A percentile compares a stretch with the other conserved stretches of the same genome.
phyloP scores from a whole-genome alignment of 1,140 invertebrate species.

The Notospermus geniculatus region DNA sequence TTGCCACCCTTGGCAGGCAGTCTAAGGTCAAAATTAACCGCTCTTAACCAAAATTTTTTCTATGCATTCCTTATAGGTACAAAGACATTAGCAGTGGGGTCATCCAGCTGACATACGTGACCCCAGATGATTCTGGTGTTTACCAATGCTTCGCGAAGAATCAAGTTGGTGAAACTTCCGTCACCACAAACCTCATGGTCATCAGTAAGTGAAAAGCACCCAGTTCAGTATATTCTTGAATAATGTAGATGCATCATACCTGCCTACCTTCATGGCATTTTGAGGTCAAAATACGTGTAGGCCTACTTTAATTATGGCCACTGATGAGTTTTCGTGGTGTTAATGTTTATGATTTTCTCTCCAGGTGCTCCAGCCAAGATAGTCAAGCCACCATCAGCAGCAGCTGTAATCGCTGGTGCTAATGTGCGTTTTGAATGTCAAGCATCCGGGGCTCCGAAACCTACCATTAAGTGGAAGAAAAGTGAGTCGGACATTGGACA shows the following conservation, averaged over 20 bases:
- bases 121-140: slow-evolving; percentile 85
- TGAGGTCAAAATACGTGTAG: too few relatives aligned
- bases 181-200: slow-evolving; percentile 88
- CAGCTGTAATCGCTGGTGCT: slow-evolving; percentile 86
- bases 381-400: slow-evolving; percentile 69
- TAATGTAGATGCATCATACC: too few relatives aligned
- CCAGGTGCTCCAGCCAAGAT: slow-evolving; percentile 40
- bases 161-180: slow-evolving; percentile 79
- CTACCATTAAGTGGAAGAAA: slow-evolving; percentile 81
- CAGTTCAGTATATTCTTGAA: too few relatives aligned
- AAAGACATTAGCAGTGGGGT: slow-evolving; percentile 30
- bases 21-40: too few relatives aligned
- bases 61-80: slow-evolving; percentile 11
- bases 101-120: slow-evolving; percentile 70
- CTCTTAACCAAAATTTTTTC: too few relatives aligned
- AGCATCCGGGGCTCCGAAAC: slow-evolving; percentile 82
- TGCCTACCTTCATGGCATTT: too few relatives aligned
- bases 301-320: too few relatives aligned
- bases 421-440: slow-evolving; percentile 83
- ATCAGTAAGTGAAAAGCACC: slow-evolving; percentile 99
- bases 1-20: too few relatives aligned
- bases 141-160: slow-evolving; percentile 86
- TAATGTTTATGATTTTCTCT: not conserved
- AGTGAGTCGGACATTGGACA: slow-evolving; percentile 24
- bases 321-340: too few relatives aligned